Conservation (phyloP, 2,888 invertebrate genomes). For the Pterostichus madidus region DNA sequence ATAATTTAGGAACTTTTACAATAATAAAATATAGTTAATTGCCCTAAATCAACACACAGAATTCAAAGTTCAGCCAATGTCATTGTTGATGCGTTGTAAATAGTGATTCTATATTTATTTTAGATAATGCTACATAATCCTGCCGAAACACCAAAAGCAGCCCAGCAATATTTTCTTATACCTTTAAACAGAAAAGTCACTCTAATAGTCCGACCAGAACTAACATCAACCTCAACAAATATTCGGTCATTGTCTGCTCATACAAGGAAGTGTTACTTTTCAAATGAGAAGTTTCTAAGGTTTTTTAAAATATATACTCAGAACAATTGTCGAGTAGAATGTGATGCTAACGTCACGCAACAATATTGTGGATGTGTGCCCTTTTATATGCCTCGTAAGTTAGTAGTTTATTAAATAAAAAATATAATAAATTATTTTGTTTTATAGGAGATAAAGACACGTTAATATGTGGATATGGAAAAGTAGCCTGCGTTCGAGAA, state of each 20-base stretch:
- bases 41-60: no score
- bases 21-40: no score
- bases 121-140: constrained; percentile 72
- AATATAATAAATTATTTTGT: not conserved
- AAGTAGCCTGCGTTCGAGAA: constrained; percentile 77
- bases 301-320: constrained; percentile 71
- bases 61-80: no score
- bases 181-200: constrained; percentile 70
- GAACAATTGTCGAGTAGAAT: constrained; percentile 71
- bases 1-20: not conserved
- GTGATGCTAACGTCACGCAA: constrained; percentile 70
- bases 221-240: constrained; percentile 71
- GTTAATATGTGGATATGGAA: constrained; percentile 80
- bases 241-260: constrained; percentile 69
- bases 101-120: no score
- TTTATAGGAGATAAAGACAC: constrained; percentile 78
- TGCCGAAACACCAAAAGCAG: constrained; percentile 71
- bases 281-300: constrained; percentile 69
- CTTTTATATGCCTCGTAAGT: constrained; percentile 72
- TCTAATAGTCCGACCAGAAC: constrained; percentile 69
- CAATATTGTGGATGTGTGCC: constrained; percentile 70
- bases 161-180: constrained; percentile 70
- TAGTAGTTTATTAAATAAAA: not conserved
- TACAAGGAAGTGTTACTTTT: constrained; percentile 71
- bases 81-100: no score